Evolutionary conservation across 2,113 vertebrate species (phyloP).

Genomic region (Eurypyga helias): DNA sequence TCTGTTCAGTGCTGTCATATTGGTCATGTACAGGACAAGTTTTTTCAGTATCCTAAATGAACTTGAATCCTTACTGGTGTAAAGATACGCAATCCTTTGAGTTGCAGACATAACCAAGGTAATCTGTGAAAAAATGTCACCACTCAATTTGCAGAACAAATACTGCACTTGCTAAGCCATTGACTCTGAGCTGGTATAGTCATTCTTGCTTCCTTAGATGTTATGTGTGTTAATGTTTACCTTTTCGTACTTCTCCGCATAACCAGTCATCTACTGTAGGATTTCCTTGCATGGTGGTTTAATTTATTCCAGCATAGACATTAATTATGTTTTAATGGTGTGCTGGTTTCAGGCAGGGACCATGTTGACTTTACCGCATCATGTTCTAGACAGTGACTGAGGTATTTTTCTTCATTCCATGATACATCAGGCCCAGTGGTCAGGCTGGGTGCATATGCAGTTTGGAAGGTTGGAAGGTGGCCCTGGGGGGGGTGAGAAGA

Average conservation of each 20-base stretch:
- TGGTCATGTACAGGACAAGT: neutral
- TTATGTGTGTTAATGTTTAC: neutral
- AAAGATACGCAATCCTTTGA: neutral
- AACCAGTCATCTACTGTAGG: neutral
- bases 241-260: neutral
- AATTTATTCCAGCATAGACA: neutral
- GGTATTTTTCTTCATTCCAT: too few species aligned
- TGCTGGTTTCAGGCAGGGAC: too few species aligned
- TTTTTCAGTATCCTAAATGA: neutral
- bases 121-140: neutral
- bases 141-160: neutral
- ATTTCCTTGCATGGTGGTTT: neutral
- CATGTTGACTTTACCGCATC: too few species aligned
- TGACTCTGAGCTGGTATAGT: neutral
- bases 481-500: too few species aligned
- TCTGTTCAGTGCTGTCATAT: neutral
- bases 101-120: neutral
- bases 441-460: too few species aligned
- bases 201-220: neutral
- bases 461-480: too few species aligned
- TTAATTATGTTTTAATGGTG: neutral
- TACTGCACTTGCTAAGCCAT: neutral
- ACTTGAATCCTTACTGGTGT: neutral
- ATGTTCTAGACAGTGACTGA: too few species aligned
- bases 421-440: too few species aligned